Percentiles rank a stretch among this genome's conserved stretches.
Evolutionary conservation across 2,113 vertebrate species (phyloP).

Genomic region (Atractosteus spatula): DNA sequence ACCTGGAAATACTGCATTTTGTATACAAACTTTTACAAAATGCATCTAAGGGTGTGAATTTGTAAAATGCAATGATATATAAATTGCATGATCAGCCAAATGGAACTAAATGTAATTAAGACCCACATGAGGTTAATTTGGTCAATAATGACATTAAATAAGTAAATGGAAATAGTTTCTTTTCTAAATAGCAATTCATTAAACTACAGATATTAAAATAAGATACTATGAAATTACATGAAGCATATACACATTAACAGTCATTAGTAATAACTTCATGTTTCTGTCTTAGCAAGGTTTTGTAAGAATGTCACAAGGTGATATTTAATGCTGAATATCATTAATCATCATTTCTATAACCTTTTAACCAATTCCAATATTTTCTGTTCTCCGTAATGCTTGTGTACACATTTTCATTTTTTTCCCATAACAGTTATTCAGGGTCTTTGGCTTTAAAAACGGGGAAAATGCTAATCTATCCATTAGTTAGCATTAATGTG

Average conservation of each 20-base stretch:
- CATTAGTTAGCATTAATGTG: too few relatives aligned
- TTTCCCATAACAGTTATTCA: slow-evolving; percentile 29
- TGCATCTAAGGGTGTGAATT: slow-evolving; percentile 61
- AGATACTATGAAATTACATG: slow-evolving; percentile 91
- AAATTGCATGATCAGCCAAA: slow-evolving; percentile 91
- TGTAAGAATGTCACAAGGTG: slow-evolving; percentile 76
- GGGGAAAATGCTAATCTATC: too few relatives aligned
- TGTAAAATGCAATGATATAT: slow-evolving; percentile 75
- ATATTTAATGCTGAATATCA: slow-evolving; percentile 73
- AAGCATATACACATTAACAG: slow-evolving; percentile 92
- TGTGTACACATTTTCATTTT: slow-evolving; percentile 32
- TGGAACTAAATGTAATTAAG: slow-evolving; percentile 99
- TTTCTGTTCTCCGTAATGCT: slow-evolving; percentile 28
- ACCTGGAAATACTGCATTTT: neutral
- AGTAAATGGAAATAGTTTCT: slow-evolving; percentile 91
- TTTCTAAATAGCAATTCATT: slow-evolving; percentile 98
- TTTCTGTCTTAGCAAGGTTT: slow-evolving; percentile 80
- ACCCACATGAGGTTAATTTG: slow-evolving; percentile 97
- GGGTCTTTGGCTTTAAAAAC: slow-evolving; percentile 47
- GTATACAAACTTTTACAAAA: slow-evolving; percentile 23
- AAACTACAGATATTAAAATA: slow-evolving; percentile 96
- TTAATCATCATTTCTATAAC: slow-evolving; percentile 55
- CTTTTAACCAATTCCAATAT: slow-evolving; percentile 43
- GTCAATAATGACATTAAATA: slow-evolving; percentile 96
- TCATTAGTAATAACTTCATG: slow-evolving; percentile 81